phyloP scores from a whole-genome alignment of 2,113 vertebrate species.

The Phalacrocorax carbo region DNA sequence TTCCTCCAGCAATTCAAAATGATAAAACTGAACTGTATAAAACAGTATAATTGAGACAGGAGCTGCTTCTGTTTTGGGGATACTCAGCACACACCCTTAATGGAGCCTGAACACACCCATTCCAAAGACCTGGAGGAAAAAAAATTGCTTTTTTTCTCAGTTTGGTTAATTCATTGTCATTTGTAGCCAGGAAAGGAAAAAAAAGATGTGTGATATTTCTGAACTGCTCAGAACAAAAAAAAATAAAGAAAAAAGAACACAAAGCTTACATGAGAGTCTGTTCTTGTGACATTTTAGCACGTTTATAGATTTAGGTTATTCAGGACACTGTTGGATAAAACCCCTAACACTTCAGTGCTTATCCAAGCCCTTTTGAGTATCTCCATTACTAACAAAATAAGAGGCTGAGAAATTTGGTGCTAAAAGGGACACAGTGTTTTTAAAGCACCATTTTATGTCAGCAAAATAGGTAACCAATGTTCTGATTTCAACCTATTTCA shows the following conservation, averaged over 20 bases:
- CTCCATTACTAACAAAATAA: not conserved
- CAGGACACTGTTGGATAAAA: not conserved
- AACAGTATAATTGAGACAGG: not conserved
- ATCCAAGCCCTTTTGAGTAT: not conserved
- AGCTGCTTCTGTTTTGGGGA: not conserved
- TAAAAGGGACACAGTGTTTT: not conserved
- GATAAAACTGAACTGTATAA: not conserved
- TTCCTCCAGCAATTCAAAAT: not conserved
- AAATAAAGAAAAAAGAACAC: not conserved
- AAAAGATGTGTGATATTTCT: not conserved
- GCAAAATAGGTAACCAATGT: not conserved
- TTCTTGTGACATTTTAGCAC: not conserved
- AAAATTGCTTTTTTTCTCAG: not conserved
- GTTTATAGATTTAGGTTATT: not conserved
- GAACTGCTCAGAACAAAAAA: not conserved
- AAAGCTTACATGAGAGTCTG: not conserved
- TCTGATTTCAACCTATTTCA: not conserved
- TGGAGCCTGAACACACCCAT: not conserved
- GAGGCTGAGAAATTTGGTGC: not conserved
- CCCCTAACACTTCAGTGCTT: not conserved
- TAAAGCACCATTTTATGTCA: not conserved
- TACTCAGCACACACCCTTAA: not conserved
- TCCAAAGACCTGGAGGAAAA: not conserved
- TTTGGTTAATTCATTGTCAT: not conserved
- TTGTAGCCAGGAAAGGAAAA: not conserved